phyloP scores from a whole-genome alignment of 2,797 vertebrate genomes.

The Brotula barbata region DNA sequence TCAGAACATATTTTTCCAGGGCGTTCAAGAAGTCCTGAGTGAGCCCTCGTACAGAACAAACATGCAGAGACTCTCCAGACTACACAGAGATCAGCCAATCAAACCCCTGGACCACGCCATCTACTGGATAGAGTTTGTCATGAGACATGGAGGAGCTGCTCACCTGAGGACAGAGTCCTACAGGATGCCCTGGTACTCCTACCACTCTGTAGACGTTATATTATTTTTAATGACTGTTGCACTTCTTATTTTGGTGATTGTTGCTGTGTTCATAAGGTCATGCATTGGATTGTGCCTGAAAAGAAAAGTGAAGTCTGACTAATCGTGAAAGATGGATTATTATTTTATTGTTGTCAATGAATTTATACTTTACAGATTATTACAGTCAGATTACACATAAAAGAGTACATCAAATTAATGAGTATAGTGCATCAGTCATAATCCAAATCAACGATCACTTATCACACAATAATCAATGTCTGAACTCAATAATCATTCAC shows the following conservation, averaged over 20 bases:
- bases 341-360: too few relatives aligned
- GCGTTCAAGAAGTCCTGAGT: conserved; percentile 68
- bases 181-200: conserved; percentile 73
- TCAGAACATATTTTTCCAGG: conserved; percentile 58
- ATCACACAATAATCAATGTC: too few relatives aligned
- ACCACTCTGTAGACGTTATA: conserved; percentile 71
- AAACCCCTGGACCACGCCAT: conserved; percentile 68
- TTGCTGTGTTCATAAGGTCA: conserved; percentile 37
- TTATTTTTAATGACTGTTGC: conserved; percentile 38
- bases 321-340: background rate
- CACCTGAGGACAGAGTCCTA: conserved; percentile 72
- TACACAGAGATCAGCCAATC: conserved; percentile 70
- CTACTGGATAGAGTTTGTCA: conserved; percentile 80
- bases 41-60: conserved; percentile 71
- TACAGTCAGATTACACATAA: too few relatives aligned
- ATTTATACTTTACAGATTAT: too few relatives aligned
- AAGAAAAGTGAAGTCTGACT: conserved; percentile 26
- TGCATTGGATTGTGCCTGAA: conserved; percentile 49
- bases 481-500: too few relatives aligned
- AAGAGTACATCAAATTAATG: too few relatives aligned
- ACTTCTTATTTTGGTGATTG: conserved; percentile 26
- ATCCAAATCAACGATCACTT: too few relatives aligned
- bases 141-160: conserved; percentile 68
- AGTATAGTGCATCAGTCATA: too few relatives aligned
- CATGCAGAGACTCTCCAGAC: conserved; percentile 74